Percentiles rank a stretch among this genome's conserved stretches.
Conservation (phyloP, 2,113 vertebrate species). For the Alces alces region DNA sequence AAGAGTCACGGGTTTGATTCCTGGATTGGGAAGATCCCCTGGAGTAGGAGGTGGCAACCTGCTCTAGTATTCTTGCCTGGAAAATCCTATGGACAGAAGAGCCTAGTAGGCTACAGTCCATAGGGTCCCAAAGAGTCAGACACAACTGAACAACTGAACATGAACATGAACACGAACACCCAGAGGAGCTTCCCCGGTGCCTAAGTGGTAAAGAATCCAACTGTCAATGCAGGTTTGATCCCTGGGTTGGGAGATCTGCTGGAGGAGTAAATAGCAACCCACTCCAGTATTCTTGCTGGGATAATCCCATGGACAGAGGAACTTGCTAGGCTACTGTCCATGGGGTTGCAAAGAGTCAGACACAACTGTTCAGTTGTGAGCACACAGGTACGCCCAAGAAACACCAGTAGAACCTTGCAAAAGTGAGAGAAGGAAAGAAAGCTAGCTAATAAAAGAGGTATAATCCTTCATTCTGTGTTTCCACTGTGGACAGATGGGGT, state of each 20-base stretch:
- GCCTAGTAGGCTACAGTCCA: neutral
- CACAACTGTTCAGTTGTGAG: neutral
- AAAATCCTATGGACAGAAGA: neutral
- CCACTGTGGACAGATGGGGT: neutral
- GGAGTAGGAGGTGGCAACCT: neutral
- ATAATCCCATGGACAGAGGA: neutral
- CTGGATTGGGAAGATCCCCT: neutral
- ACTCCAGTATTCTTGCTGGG: neutral
- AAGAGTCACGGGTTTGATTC: neutral
- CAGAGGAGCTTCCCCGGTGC: neutral
- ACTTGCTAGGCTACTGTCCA: neutral
- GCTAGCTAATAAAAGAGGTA: neutral
- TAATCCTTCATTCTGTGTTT: neutral
- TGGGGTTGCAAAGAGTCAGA: neutral
- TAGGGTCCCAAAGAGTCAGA: neutral
- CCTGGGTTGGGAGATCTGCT: neutral
- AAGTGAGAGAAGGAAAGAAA: neutral
- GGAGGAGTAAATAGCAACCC: neutral
- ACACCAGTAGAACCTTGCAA: neutral
- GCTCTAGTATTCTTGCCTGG: neutral
- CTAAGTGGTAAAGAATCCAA: neutral
- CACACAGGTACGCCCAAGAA: neutral
- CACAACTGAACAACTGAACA: neutral
- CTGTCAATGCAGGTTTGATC: neutral
- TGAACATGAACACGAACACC: neutral